phyloP scores from a whole-genome alignment of 2,888 invertebrate species.

The Mythimna pallens region DNA sequence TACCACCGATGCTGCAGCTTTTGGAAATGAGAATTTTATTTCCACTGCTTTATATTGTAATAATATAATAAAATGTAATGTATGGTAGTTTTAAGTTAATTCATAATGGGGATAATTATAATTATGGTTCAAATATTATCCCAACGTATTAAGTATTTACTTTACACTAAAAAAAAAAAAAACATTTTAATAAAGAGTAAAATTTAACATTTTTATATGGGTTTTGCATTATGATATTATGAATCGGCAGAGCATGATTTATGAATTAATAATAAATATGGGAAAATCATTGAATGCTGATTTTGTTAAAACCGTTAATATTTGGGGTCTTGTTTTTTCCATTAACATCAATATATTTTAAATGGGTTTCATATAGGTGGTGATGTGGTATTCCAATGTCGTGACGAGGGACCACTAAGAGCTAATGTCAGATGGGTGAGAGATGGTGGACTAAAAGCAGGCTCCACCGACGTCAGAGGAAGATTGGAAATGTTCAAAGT shows the following conservation, averaged over 20 bases:
- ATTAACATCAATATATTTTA: conserved; percentile 26
- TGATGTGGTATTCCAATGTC: conserved; percentile 98
- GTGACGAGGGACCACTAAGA: conserved; percentile 96
- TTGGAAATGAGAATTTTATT: not conserved
- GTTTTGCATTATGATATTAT: conserved; percentile 2
- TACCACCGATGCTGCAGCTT: too few relatives aligned
- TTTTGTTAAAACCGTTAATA: conserved; percentile 2
- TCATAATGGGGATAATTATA: not conserved
- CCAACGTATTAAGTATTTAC: not conserved
- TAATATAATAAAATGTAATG: not conserved
- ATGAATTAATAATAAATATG: not conserved
- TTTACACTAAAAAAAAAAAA: not conserved
- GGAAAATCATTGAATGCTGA: conserved; percentile 36
- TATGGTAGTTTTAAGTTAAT: not conserved
- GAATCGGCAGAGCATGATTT: conserved; percentile 4
- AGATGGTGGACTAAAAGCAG: conserved; percentile 94
- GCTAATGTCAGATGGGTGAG: conserved; percentile 94
- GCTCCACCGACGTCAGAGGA: conserved; percentile 94
- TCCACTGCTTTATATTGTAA: not conserved
- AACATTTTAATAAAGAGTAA: not conserved
- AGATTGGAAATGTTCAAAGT: conserved; percentile 96
- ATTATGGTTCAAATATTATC: not conserved
- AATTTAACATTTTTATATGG: not conserved
- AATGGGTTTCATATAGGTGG: conserved; percentile 91
- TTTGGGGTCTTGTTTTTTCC: conserved; percentile 30